A percentile compares a stretch with the other conserved stretches of the same genome.
phyloP scores from a whole-genome alignment of 2,113 vertebrate species.

The Nothoprocta pentlandii region DNA sequence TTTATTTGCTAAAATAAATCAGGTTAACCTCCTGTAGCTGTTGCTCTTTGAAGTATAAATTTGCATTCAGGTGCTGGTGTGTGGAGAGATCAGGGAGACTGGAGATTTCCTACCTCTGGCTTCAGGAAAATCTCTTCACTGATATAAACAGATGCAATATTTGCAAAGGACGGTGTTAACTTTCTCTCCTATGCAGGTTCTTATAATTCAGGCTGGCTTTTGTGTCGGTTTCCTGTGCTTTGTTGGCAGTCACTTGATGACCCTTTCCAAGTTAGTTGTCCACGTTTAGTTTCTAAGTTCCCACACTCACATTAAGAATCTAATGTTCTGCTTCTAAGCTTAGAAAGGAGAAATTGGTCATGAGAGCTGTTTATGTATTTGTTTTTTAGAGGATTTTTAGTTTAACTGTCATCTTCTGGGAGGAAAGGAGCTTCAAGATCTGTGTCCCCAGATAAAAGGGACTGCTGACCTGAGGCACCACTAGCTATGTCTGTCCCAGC shows the following conservation, averaged over 20 bases:
- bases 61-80: neutral
- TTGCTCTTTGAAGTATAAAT: neutral
- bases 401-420: neutral
- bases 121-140: neutral
- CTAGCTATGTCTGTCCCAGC: too few species aligned
- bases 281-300: neutral
- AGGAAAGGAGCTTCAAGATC: neutral
- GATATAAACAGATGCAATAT: accelerated
- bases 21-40: neutral
- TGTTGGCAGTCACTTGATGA: neutral
- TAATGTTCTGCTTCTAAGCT: neutral
- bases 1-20: neutral
- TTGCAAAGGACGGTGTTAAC: neutral
- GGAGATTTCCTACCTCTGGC: accelerated
- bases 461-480: too few species aligned
- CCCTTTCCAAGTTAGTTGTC: neutral
- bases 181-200: neutral
- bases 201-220: accelerated
- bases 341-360: neutral
- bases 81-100: neutral
- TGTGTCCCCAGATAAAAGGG: too few species aligned
- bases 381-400: neutral
- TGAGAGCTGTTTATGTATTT: neutral
- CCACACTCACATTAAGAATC: neutral
- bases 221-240: neutral